Percentiles rank a stretch among this genome's conserved stretches.
phyloP scores from a whole-genome alignment of 2,797 vertebrate species.

The Spatula versicolor region DNA sequence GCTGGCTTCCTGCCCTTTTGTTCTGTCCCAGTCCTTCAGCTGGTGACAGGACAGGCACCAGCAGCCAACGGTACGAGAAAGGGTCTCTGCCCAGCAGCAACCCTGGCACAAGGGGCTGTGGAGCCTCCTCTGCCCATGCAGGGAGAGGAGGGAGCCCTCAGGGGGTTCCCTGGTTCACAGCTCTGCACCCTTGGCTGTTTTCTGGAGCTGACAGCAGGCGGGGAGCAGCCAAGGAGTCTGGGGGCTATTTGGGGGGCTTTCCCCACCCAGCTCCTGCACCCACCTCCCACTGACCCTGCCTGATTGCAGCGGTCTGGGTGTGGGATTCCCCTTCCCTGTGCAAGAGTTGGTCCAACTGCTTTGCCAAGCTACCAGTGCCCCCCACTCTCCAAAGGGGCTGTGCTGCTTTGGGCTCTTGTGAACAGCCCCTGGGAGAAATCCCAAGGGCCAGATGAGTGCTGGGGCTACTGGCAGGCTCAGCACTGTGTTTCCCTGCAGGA shows the following conservation, averaged over 20 bases:
- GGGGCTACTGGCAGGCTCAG: neutral
- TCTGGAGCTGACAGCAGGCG: neutral
- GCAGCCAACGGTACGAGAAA: neutral
- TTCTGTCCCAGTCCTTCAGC: neutral
- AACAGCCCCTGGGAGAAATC: neutral
- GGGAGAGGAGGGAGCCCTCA: neutral
- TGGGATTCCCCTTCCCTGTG: neutral
- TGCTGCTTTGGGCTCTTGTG: neutral
- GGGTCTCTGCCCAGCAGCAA: neutral
- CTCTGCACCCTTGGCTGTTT: neutral
- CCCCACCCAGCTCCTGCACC: neutral
- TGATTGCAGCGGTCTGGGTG: too few species aligned
- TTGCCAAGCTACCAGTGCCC: neutral
- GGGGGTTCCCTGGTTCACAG: neutral
- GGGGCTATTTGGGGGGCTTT: neutral
- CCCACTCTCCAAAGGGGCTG: neutral
- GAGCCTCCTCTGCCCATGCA: neutral
- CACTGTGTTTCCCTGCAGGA: constrained; percentile 74
- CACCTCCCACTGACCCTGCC: neutral
- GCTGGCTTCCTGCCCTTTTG: neutral
- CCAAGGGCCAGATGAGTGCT: neutral
- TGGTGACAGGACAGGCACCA: neutral
- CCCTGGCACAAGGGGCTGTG: neutral
- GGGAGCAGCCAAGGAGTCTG: neutral
- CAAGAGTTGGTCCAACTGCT: neutral